phyloP scores from a whole-genome alignment of 2,888 invertebrate species.

The Aplocera efformata region DNA sequence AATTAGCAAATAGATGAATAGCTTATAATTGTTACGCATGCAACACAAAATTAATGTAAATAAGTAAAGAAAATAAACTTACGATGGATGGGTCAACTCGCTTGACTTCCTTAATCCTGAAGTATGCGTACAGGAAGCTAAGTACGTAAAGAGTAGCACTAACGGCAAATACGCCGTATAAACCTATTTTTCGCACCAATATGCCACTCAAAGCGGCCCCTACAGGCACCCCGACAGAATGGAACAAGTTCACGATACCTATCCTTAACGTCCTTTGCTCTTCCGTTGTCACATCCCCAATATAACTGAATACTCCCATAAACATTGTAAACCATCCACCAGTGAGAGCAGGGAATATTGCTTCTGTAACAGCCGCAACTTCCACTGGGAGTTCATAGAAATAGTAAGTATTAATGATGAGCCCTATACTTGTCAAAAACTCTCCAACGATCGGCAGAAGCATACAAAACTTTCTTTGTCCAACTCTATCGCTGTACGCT shows the following conservation, averaged over 20 bases:
- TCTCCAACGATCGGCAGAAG: slow-evolving; percentile 90
- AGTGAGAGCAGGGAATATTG: slow-evolving; percentile 89
- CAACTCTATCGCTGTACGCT: slow-evolving; percentile 86
- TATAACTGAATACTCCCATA: slow-evolving; percentile 94
- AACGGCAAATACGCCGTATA: slow-evolving; percentile 90
- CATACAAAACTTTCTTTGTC: slow-evolving; percentile 89
- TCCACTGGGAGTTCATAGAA: slow-evolving; percentile 90
- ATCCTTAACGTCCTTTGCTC: slow-evolving; percentile 91
- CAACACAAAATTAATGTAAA: not conserved
- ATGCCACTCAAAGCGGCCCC: slow-evolving; percentile 94
- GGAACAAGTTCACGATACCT: slow-evolving; percentile 93
- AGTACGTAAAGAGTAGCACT: slow-evolving; percentile 87
- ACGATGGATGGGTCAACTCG: slow-evolving; percentile 53
- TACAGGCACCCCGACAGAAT: slow-evolving; percentile 92
- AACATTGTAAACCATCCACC: slow-evolving; percentile 95
- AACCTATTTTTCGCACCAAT: slow-evolving; percentile 86
- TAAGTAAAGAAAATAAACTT: slow-evolving; percentile 36
- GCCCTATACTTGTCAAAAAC: slow-evolving; percentile 87
- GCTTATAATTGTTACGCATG: too few relatives aligned
- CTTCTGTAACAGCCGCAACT: slow-evolving; percentile 88
- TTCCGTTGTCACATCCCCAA: slow-evolving; percentile 91
- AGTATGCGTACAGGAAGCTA: slow-evolving; percentile 87
- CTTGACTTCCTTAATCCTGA: slow-evolving; percentile 85
- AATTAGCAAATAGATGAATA: not conserved
- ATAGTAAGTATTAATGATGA: slow-evolving; percentile 89